Conservation (phyloP, 2,797 vertebrate genomes). For the Pipistrellus pygmaeus region DNA sequence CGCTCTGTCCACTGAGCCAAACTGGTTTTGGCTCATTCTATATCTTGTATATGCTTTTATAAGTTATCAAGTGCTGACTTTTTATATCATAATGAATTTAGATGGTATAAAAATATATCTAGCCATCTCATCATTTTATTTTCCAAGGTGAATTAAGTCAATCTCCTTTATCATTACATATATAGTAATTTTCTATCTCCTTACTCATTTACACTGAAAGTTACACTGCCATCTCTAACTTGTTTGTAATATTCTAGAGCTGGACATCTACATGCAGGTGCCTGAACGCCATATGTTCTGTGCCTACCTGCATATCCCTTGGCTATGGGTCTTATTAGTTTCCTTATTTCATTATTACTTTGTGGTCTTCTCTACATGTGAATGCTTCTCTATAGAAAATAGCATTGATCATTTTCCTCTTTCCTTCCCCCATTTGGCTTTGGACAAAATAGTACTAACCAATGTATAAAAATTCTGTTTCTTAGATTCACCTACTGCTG, state of each 20-base stretch:
- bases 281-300: not conserved
- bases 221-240: not conserved
- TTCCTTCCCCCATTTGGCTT: not conserved
- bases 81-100: not conserved
- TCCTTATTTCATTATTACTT: not conserved
- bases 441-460: not conserved
- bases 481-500: constrained; percentile 16
- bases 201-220: not conserved
- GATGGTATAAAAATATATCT: not conserved
- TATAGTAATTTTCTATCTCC: not conserved
- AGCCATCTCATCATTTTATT: not conserved
- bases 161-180: not conserved
- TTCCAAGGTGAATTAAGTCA: constrained; percentile 29
- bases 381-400: not conserved
- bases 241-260: not conserved
- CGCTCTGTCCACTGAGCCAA: no score
- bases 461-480: not conserved
- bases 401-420: not conserved
- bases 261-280: not conserved
- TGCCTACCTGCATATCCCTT: not conserved
- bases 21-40: not conserved
- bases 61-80: not conserved
- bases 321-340: not conserved
- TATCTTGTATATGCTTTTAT: not conserved
- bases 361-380: not conserved